Percentiles rank a stretch among this genome's conserved stretches.
These are phyloP conservation scores for Bos indicus DNA, from an alignment of 2,113 vertebrate genomes.

Conservation along the genomic window DNA sequence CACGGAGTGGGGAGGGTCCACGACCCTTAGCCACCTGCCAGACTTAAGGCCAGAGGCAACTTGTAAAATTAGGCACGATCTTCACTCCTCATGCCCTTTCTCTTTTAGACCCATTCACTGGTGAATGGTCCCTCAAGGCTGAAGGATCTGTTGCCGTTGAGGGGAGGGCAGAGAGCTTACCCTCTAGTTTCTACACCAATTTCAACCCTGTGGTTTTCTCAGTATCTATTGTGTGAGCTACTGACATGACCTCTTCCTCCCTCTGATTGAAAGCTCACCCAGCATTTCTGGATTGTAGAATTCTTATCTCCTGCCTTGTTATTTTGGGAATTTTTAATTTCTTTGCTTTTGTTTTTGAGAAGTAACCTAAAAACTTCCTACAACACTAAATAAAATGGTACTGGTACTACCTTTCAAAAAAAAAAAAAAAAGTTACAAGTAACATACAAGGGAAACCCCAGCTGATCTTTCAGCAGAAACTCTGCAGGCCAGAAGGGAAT, in stretches of 20 bases:
- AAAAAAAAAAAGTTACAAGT: neutral
- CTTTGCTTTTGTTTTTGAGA: constrained; percentile 55
- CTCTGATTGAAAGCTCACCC: constrained; percentile 42
- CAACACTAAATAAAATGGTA: constrained; percentile 82
- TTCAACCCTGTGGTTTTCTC: neutral
- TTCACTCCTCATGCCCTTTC: neutral
- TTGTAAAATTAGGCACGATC: neutral
- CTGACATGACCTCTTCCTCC: neutral
- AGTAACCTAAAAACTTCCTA: constrained; percentile 53
- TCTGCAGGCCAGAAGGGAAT: neutral
- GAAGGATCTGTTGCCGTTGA: neutral
- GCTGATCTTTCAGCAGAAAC: neutral
- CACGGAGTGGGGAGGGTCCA: neutral
- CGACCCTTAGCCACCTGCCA: neutral
- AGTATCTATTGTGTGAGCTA: neutral
- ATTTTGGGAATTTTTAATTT: constrained; percentile 47
- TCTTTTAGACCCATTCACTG: neutral
- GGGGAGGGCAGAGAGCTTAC: neutral
- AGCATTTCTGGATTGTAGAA: neutral
- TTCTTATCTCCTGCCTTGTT: constrained; percentile 61
- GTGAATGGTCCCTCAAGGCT: neutral
- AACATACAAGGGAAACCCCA: neutral
- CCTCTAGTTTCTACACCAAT: neutral
- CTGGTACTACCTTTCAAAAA: constrained; percentile 16
- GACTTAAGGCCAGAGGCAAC: neutral